phyloP scores from a whole-genome alignment of 2,797 vertebrate species.

The Melanotaenia pygmaea region DNA sequence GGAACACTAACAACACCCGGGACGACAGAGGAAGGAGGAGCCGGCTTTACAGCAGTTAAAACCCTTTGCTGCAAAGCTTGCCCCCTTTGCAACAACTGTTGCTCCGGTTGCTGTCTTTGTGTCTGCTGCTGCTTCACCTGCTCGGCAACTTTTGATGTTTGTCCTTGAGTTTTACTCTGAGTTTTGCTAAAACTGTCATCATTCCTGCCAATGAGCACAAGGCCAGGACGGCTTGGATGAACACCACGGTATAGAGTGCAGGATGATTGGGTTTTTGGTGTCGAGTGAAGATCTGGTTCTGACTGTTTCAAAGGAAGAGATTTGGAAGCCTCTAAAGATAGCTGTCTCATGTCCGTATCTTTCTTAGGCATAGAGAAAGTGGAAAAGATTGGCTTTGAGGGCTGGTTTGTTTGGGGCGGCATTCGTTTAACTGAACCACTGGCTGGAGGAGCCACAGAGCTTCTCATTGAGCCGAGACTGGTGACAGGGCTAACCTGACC shows the following conservation, averaged over 20 bases:
- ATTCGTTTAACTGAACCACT: background rate
- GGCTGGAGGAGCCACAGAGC: constrained; percentile 7
- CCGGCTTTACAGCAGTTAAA: background rate
- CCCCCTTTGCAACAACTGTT: background rate
- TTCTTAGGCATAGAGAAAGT: constrained; percentile 54
- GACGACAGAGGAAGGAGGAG: background rate
- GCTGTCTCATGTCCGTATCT: constrained; percentile 48
- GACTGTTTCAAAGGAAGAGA: constrained; percentile 37
- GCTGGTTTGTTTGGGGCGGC: background rate
- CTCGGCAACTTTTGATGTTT: background rate
- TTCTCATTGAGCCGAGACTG: constrained; percentile 18
- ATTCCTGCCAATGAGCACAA: constrained; percentile 50
- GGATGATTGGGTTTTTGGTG: background rate
- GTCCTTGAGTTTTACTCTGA: constrained; percentile 8
- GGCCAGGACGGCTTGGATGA: constrained; percentile 47
- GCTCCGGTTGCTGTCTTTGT: background rate
- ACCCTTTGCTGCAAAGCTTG: background rate
- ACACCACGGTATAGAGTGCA: constrained; percentile 6
- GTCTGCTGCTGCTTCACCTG: constrained; percentile 10
- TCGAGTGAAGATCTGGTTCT: background rate
- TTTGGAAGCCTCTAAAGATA: constrained; percentile 41
- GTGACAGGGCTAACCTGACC: constrained; percentile 13
- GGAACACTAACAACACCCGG: background rate
- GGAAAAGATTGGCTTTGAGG: background rate
- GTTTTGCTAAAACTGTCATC: background rate